Percentiles rank a stretch among this genome's conserved stretches.
Conservation (phyloP, 2,113 vertebrate genomes). For the Dromaius novaehollandiae region DNA sequence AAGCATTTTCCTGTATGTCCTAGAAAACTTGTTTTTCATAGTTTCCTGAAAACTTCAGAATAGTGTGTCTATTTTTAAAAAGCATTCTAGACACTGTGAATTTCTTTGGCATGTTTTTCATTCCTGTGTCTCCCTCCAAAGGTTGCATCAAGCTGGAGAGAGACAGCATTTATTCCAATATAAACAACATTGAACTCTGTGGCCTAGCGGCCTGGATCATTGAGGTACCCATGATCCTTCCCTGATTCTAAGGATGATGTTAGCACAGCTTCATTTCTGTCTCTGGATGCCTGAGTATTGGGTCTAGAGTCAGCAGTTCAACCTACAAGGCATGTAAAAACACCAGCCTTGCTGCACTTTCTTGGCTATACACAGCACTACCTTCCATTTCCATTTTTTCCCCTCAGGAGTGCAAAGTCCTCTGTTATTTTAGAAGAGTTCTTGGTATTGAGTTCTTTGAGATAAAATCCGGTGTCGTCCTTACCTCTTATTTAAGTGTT, state of each 20-base stretch:
- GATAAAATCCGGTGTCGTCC: not conserved
- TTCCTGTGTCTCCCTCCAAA: not conserved
- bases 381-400: not conserved
- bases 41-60: not conserved
- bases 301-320: not conserved
- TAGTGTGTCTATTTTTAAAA: not conserved
- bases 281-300: not conserved
- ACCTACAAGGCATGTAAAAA: not conserved
- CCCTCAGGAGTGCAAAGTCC: not conserved
- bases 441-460: not conserved
- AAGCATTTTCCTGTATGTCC: not conserved
- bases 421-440: not conserved
- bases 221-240: rapidly evolving
- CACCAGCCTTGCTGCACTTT: not conserved
- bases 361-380: not conserved
- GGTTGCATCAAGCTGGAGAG: not conserved
- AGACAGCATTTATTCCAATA: not conserved
- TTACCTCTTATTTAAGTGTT: not conserved
- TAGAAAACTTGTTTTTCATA: not conserved
- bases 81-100: not conserved
- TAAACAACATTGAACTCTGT: not conserved
- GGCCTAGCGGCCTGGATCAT: not conserved
- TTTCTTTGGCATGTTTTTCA: not conserved
- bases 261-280: not conserved
- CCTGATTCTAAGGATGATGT: not conserved